Percentiles rank a stretch among this genome's conserved stretches.
These are phyloP conservation scores for Dascillus cervinus DNA, from an alignment of 2,888 invertebrate genomes.

Conservation along the genomic window DNA sequence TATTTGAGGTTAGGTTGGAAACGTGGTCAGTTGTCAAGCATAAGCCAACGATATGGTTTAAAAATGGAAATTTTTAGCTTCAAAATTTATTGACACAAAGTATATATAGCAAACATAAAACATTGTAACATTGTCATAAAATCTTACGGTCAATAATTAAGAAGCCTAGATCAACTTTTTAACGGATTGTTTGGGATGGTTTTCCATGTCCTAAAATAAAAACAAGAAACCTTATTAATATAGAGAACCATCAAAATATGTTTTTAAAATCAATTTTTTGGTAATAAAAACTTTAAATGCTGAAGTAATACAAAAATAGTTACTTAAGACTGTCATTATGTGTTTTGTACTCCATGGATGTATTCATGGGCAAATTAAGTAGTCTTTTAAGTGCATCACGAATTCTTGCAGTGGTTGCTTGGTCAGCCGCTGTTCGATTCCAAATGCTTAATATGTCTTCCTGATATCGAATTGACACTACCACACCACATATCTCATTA, in stretches of 20 bases:
- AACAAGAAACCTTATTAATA: conserved; percentile 1
- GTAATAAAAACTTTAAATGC: too few relatives aligned
- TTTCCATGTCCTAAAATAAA: conserved; percentile 35
- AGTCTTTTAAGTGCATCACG: conserved; percentile 91
- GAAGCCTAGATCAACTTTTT: conserved; percentile 35
- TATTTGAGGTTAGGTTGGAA: background rate
- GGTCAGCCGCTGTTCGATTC: conserved; percentile 92
- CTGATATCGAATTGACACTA: conserved; percentile 90
- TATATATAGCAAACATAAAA: conserved; percentile 17
- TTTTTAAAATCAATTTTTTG: too few relatives aligned
- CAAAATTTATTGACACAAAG: conserved; percentile 23
- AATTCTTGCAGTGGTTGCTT: conserved; percentile 80
- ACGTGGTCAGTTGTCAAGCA: too few relatives aligned
- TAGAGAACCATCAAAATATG: too few relatives aligned
- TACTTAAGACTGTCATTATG: conserved; percentile 76
- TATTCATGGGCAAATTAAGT: conserved; percentile 86
- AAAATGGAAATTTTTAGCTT: conserved; percentile 4
- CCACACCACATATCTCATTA: conserved; percentile 96
- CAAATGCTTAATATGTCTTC: conserved; percentile 95
- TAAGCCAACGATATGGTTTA: background rate
- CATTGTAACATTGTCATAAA: conserved; percentile 18
- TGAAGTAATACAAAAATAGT: too few relatives aligned
- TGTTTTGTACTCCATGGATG: conserved; percentile 91
- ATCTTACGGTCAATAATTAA: conserved; percentile 16
- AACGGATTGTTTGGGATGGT: conserved; percentile 31